phyloP scores from a whole-genome alignment of 2,113 vertebrate species.

The Toxotes jaculatrix region DNA sequence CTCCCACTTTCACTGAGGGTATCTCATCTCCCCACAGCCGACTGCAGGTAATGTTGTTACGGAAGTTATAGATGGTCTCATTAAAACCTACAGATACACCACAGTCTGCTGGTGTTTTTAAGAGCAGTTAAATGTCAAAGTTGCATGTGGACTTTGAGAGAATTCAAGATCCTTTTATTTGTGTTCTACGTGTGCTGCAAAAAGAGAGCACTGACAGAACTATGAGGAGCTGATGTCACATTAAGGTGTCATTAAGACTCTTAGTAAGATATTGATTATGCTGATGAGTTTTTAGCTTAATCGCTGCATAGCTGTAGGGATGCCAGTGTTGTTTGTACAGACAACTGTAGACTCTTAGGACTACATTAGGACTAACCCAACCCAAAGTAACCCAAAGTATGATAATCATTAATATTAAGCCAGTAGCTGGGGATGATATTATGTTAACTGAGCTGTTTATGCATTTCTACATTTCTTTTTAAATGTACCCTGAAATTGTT shows the following conservation, averaged over 20 bases:
- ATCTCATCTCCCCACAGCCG: background rate
- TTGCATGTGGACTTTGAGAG: background rate
- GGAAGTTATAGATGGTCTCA: conserved; percentile 12
- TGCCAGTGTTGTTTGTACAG: too few relatives aligned
- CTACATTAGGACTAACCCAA: too few relatives aligned
- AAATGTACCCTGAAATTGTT: background rate
- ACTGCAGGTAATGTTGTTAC: conserved; percentile 16
- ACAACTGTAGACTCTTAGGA: too few relatives aligned
- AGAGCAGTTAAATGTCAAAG: background rate
- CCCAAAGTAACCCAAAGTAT: background rate
- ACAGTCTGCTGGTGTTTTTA: background rate
- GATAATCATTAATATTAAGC: background rate
- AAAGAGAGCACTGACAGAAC: background rate
- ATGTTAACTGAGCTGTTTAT: background rate
- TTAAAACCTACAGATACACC: background rate
- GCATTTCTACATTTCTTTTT: background rate
- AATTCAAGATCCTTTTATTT: too few relatives aligned
- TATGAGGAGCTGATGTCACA: background rate
- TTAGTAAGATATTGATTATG: background rate
- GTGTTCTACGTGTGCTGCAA: too few relatives aligned
- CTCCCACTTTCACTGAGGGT: conserved; percentile 14
- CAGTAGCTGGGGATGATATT: background rate
- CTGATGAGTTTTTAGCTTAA: background rate
- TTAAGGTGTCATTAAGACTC: background rate
- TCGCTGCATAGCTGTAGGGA: too few relatives aligned